Evolutionary conservation across 2,888 invertebrate species (phyloP), one percentile per base, ranked within the genome.

Genomic region (Hetaerina titia): DNA sequence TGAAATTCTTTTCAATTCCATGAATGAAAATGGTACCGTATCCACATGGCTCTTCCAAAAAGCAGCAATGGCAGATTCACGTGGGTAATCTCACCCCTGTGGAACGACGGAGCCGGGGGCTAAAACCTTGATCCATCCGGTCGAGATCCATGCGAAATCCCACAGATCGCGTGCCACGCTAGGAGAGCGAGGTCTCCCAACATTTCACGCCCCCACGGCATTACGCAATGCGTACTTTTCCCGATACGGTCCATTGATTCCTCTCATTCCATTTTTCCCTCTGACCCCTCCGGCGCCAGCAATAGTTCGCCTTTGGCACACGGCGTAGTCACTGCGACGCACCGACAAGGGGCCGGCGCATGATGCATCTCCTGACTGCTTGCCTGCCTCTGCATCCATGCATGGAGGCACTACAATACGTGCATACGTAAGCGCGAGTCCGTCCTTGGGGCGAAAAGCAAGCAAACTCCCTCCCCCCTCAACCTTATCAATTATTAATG

Each of bases 151-250:
- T 63, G 63, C 63, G 5, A 63, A 63, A 63, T 17, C 11, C 63
- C 63, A 63, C 63, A 1, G 15, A 63, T 63, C 11, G 17, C 11
- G 22, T 81, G 81, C 31, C 31, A 81, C 15, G 31, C 25, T 8
- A 8, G 74, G 81, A 81, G 81, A 81, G 69, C 7, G 69, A 81
- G 2, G 11, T 25, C 31, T 81, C n/a, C 81, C 81, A 81, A 25
- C 8, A 81, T 31, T 81, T 81, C 81, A 81, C 15, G 81, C 81
- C 81, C 81, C 81, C 31, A 19, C 69, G 31, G 81, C 81, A 31
- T 15, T 15, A 81, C 81, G 81, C 81, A 81, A 81, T 81, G 81
- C 81, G 81, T 81, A 81, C 81, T 81, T 81, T 81, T 81, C 31
- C 81, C 81, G 81, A 81, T 81, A 15, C 81, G 11, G 31, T 31